Base-by-base conservation (phyloP, 1,140 invertebrate genomes). In the Camponotus floridanus region DNA sequence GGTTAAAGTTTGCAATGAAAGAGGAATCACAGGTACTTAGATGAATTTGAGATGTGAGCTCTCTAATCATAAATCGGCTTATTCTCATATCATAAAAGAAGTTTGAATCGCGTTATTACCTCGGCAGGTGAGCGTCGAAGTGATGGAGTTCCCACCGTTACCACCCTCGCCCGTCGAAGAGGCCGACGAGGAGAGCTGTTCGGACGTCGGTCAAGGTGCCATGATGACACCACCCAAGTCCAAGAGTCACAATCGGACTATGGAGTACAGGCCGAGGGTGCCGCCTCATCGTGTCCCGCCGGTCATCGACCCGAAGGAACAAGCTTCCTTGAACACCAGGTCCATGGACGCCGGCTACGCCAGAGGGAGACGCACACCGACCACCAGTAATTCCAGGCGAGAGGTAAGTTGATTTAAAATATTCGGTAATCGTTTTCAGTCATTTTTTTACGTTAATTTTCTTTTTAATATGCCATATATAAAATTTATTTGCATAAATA, bases 111-210 rank as follows among this genome's bases (percentile, higher is more conserved):
- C 18, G 42, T 21, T 67, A 71, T 31, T n/a, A 70, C 39, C 62
- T 45, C 73, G 95, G 5, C 95, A 96, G 92, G 95, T 96, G 4
- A 95, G 94, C 85, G 95, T 96, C 0, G 96, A 96, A 76, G 95
- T 96, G 36, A 86, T 96, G 18, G 97, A 97, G 85, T 98, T 98
- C 86, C 97, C 97, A n/a, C 97, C 97, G 42, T 93, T 98, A 57
- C 97, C 97, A 9, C 97, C 97, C 2, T 97, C 97, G 0, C 97
- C 97, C 2, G 97, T 97, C 0, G 97, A 97, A 92, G 97, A 97
- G 92, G 97, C 97, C 71, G 97, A 97, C 88, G 97, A 97, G 88
- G 97, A 97, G 86, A 97, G 97, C 89, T 97, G 97, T 88, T 96
- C 96, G 13, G 97, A 97, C 94, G 96, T 97, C 67, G 95, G 95